Evolutionary conservation across 2,888 invertebrate species (phyloP), one percentile per base, ranked within the genome.

Genomic region (Elmis aenea): DNA sequence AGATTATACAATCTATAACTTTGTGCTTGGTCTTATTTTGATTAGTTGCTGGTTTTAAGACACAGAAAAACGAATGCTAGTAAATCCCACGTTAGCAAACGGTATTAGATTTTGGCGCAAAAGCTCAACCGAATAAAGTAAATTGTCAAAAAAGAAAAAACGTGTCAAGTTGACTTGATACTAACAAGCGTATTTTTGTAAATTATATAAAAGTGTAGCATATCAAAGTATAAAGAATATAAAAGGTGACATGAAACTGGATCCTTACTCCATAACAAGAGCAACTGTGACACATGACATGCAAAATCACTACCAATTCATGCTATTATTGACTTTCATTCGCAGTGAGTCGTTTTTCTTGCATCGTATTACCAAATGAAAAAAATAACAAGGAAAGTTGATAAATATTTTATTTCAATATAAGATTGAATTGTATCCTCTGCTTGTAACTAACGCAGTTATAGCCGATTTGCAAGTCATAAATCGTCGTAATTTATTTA

Each of bases 301-400:
- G 45, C 45, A 45, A 45, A 45, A 45, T 45, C 45, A 45, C 45
- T 41, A 45, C 41, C 45, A 45, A 45, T 45, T 45, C 41, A 41
- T 38, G 40, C 45, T 35, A 38, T 41, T 45, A 45, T 42, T 45
- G 45, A 45, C 45, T 45, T 45, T 41, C 38, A 45, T 45, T 41
- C 41, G 42, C 41, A 45, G 41, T 45, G 35, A 33, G 38, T 37
- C 26, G 35, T 42, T 37, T 35, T 35, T 37, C 38, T 35, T 26
- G 30, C 42, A 32, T 45, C 41, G 33, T 24, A 29, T 45, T 45
- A 42, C 45, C 34, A 22, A 21, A 30, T 24, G 26, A 45, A 38
- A 38, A 38, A 38, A 38, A 38, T 34, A 32, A n/a, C n/a, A n/a
- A n/a, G n/a, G n/a, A n/a, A n/a, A n/a, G n/a, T n/a, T n/a, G n/a